These are phyloP conservation scores for Brassicogethes aeneus DNA, from an alignment of 2,888 invertebrate species.

Conservation along the genomic window DNA sequence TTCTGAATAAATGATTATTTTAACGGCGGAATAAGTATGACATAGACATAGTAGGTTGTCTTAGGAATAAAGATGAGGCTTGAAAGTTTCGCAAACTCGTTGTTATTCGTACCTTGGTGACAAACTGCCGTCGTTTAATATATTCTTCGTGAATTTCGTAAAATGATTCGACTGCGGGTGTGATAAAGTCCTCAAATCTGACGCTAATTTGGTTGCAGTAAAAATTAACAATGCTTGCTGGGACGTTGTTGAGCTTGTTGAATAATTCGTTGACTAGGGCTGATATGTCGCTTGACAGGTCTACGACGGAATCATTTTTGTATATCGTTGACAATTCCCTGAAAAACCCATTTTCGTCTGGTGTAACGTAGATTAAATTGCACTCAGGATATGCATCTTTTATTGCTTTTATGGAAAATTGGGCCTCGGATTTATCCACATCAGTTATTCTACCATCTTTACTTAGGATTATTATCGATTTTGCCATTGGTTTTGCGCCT, in stretches of 20 bases:
- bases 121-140: slow-evolving; percentile 20
- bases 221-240: slow-evolving; percentile 31
- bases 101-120: slow-evolving; percentile 31
- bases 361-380: slow-evolving; percentile 46
- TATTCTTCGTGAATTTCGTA: slow-evolving; percentile 41
- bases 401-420: slow-evolving; percentile 41
- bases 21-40: too few species aligned
- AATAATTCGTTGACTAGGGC: slow-evolving; percentile 26
- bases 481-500: slow-evolving; percentile 39
- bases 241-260: slow-evolving; percentile 27
- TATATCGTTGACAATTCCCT: slow-evolving; percentile 13
- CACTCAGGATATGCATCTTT: slow-evolving; percentile 45
- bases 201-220: slow-evolving; percentile 33
- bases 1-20: too few species aligned
- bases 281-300: slow-evolving; percentile 21
- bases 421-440: slow-evolving; percentile 39
- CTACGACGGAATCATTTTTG: slow-evolving; percentile 44
- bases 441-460: slow-evolving; percentile 34
- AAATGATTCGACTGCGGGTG: slow-evolving; percentile 37
- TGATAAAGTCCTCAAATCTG: slow-evolving; percentile 51
- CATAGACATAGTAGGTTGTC: too few species aligned
- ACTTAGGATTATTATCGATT: slow-evolving; percentile 46
- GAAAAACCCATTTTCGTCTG: slow-evolving; percentile 24
- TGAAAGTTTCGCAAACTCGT: too few species aligned
- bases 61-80: too few species aligned